Evolutionary conservation across 2,113 vertebrate species (phyloP), one percentile per base, ranked within the genome.

Genomic region (Spizaetus ornatus): DNA sequence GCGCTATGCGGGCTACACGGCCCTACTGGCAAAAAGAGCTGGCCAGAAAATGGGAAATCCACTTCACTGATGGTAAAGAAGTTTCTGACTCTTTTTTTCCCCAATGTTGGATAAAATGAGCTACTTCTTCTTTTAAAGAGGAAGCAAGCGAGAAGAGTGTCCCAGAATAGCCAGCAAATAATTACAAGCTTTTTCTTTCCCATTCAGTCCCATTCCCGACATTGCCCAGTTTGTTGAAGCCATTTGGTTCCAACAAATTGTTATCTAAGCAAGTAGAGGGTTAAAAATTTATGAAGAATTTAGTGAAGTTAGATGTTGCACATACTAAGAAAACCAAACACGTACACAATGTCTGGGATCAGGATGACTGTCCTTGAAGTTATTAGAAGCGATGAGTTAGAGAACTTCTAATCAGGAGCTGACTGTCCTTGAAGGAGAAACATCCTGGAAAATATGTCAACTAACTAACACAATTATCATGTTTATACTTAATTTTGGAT

Each of bases 1-100:
- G 32, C 2, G 3, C 38, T 55, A 4, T 1, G 1, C 13, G n/a
- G n/a, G 14, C 9, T 56, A 21, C 6, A 1, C 0, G 4, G 23
- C 43, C 25, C 40, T 50, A 16, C 23, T 3, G 23, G 18, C 42
- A 71, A 38, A 84, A 77, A 16, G 63, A 71, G 8, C n/a, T 23
- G 52, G 50, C 13, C 63, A 62, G 58, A 72, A 85, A 82, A 85
- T 23, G 12, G 50, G 47, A 85, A 88, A 71, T 52, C 13, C 20
- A 29, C 2, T 13, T 70, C 27, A 59, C 21, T 32, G 16, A 29
- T 32, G 5, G 32, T 42, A 43, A 73, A 72, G 32, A 72, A 16
- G 13, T 53, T 74, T 62, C n/a, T 48, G 38, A 32, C 8, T 22
- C 48, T 21, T 27, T 18, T 4, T 2, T 3, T 0, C 5, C 13